Evolutionary conservation across 2,113 vertebrate species (phyloP), one percentile per base, ranked within the genome.

Genomic region (human (Homo sapiens)): DNA sequence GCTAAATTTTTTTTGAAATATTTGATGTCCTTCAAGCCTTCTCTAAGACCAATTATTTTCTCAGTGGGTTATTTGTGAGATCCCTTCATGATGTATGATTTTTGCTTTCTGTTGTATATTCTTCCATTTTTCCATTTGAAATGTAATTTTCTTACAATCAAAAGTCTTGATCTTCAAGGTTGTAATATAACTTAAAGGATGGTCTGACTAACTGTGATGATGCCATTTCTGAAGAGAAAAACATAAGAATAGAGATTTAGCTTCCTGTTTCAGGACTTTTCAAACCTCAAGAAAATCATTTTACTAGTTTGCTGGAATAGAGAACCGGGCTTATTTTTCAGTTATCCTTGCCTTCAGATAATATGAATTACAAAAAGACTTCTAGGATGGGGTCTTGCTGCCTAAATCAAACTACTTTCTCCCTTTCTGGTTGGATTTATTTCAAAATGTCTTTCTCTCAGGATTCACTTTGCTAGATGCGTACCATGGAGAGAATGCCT

Each of bases 81-180:
- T 89, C 14, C 45, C 78, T 50, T n/a, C 4, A 30, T 30, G 55
- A 9, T 25, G 38, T 64, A 59, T 5, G 70, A 20, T 70, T 83
- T 97, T 95, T 93, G 27, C 43, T 86, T 95, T 92, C 30, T 75
- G 10, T 72, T 83, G 12, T 82, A 61, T 82, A 55, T 68, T 93
- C 79, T 50, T 73, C 13, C 25, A 8, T 73, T 84, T 86, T 68
- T 84, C 8, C 32, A 76, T 64, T 94, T n/a, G 61, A 96, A 90
- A 96, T 89, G 14, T 70, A 55, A 88, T 88, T 66, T 90, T 32
- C 27, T 96, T 90, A 79, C 8, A 57, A n/a, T 73, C 59, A 79
- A 88, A 95, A 52, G 27, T 61, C 45, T 75, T 76, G 32, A 55
- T 78, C 38, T 78, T 90, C 16, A 81, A 52, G n/a, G 80, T 23